Evolutionary conservation across 2,797 vertebrate genomes (phyloP).

Genomic region (Taeniopygia guttata): DNA sequence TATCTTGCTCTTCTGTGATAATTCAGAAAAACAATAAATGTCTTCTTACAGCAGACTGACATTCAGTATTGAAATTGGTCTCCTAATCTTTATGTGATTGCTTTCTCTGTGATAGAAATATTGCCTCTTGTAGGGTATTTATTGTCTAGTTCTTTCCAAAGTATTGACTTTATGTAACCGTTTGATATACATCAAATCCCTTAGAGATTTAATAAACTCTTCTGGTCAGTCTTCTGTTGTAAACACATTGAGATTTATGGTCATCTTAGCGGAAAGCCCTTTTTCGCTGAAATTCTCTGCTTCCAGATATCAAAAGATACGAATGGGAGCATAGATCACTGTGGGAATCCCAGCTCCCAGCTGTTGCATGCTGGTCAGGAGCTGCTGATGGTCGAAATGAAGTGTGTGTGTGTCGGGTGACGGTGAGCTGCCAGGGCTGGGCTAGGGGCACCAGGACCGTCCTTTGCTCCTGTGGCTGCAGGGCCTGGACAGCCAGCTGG

Average conservation of each 20-base stretch:
- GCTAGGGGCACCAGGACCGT: background rate
- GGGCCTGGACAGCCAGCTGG: background rate
- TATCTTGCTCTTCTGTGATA: slow-evolving; percentile 40
- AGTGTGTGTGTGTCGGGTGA: background rate
- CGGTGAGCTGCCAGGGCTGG: background rate
- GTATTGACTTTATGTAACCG: slow-evolving; percentile 84
- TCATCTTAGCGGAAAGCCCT: slow-evolving; percentile 69
- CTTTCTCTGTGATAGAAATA: slow-evolving; percentile 80
- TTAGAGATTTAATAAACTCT: slow-evolving; percentile 81
- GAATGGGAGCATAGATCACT: slow-evolving; percentile 51
- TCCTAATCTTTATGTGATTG: slow-evolving; percentile 83
- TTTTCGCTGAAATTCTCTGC: slow-evolving; percentile 72
- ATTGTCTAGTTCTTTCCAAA: slow-evolving; percentile 79
- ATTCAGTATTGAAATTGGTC: slow-evolving; percentile 75
- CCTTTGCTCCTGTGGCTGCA: background rate
- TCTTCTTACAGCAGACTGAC: slow-evolving; percentile 62
- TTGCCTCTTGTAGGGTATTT: slow-evolving; percentile 77
- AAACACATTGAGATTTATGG: slow-evolving; percentile 81
- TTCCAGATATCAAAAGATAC: slow-evolving; percentile 70
- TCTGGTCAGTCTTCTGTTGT: slow-evolving; percentile 80
- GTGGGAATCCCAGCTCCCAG: slow-evolving; percentile 13
- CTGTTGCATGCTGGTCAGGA: background rate
- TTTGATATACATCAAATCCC: slow-evolving; percentile 83
- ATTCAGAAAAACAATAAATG: slow-evolving; percentile 71
- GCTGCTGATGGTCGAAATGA: background rate